These are phyloP conservation scores for Hirtodrosophila histrioides DNA, from an alignment of 2,888 invertebrate species.

Conservation along the genomic window DNA sequence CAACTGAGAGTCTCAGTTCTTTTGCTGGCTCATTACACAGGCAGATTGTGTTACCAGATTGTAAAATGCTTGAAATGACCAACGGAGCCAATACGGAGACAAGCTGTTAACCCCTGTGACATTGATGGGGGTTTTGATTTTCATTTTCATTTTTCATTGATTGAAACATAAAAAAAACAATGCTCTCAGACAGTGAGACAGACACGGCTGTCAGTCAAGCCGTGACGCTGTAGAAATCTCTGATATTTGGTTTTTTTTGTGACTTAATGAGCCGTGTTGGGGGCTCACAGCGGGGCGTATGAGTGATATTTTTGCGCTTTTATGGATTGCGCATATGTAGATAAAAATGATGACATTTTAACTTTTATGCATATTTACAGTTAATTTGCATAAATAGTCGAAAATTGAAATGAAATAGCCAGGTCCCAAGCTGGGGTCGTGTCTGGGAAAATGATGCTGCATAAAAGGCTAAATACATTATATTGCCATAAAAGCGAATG, in stretches of 20 bases:
- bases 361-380: slow-evolving; percentile 75
- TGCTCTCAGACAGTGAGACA: slow-evolving; percentile 8
- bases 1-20: neutral
- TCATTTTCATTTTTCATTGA: slow-evolving; percentile 74
- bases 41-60: slow-evolving; percentile 74
- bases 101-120: slow-evolving; percentile 50
- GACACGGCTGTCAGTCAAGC: slow-evolving; percentile 26
- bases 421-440: slow-evolving; percentile 14
- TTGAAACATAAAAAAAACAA: slow-evolving; percentile 72
- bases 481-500: slow-evolving; percentile 58
- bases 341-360: slow-evolving; percentile 69
- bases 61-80: slow-evolving; percentile 64
- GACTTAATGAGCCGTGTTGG: slow-evolving; percentile 69
- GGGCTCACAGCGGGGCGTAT: slow-evolving; percentile 67
- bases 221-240: slow-evolving; percentile 38
- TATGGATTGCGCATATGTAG: slow-evolving; percentile 34
- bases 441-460: slow-evolving; percentile 61
- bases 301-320: slow-evolving; percentile 76
- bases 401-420: slow-evolving; percentile 77
- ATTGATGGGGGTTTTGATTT: slow-evolving; percentile 79
- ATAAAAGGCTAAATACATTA: slow-evolving; percentile 59
- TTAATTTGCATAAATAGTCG: slow-evolving; percentile 78
- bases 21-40: no score
- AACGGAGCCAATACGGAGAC: slow-evolving; percentile 9
- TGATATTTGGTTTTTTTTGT: slow-evolving; percentile 1